A percentile compares a stretch with the other conserved stretches of the same genome.
Conservation (phyloP, 2,797 vertebrate species). For the Antrozous pallidus region DNA sequence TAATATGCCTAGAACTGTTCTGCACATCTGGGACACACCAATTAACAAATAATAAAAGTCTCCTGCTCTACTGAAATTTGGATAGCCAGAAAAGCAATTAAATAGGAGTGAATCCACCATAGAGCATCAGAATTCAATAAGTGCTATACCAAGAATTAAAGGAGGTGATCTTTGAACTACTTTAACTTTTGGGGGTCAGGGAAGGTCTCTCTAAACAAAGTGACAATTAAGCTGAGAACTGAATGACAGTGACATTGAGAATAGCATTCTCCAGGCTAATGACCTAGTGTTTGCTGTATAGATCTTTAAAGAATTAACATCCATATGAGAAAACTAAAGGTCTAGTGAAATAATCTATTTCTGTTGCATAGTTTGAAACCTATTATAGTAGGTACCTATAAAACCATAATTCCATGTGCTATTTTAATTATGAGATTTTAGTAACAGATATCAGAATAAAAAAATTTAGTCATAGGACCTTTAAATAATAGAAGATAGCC, state of each 20-base stretch:
- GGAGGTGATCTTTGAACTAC: slow-evolving; percentile 33
- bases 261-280: background rate
- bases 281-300: background rate
- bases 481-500: background rate
- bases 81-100: slow-evolving; percentile 1
- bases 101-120: background rate
- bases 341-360: background rate
- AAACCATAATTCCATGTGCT: background rate
- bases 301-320: background rate
- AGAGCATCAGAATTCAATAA: background rate
- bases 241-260: background rate
- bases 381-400: background rate
- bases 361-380: background rate
- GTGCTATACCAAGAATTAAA: slow-evolving; percentile 14
- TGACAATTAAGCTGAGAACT: background rate
- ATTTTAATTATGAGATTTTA: slow-evolving; percentile 11
- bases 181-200: background rate
- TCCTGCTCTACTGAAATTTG: background rate
- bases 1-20: background rate
- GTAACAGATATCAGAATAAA: background rate
- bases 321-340: background rate
- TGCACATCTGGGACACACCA: background rate
- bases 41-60: background rate
- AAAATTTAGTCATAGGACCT: background rate
- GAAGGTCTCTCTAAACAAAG: background rate